Conservation (phyloP, 2,888 invertebrate species). For the Ceraclea dissimilis region DNA sequence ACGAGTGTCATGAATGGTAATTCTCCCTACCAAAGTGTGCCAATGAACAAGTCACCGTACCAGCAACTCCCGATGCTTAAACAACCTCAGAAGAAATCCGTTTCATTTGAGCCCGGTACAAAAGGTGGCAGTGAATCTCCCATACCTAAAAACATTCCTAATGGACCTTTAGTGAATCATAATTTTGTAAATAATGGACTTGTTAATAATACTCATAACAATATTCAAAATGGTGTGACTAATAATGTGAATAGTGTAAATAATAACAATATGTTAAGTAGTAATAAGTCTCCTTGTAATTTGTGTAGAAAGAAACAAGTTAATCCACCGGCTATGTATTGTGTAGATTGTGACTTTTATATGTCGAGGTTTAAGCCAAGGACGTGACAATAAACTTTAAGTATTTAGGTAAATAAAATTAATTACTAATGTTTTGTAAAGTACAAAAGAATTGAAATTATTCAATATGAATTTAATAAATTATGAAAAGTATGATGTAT, state of each 20-base stretch:
- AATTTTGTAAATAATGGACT: slow-evolving; percentile 7
- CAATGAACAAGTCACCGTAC: slow-evolving; percentile 45
- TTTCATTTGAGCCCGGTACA: slow-evolving; percentile 66
- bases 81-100: slow-evolving; percentile 56
- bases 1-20: slow-evolving; percentile 24
- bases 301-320: slow-evolving; percentile 82
- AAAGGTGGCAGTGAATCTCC: slow-evolving; percentile 56
- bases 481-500: not conserved
- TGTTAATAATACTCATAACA: slow-evolving; percentile 7
- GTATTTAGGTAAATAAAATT: not conserved
- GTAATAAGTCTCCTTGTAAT: slow-evolving; percentile 61
- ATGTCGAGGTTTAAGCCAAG: slow-evolving; percentile 76
- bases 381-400: slow-evolving; percentile 32
- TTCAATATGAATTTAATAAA: not conserved
- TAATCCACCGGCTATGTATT: slow-evolving; percentile 71
- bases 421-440: too few species aligned
- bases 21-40: slow-evolving; percentile 32
- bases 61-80: slow-evolving; percentile 57
- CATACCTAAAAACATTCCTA: slow-evolving; percentile 32
- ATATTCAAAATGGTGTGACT: slow-evolving; percentile 11
- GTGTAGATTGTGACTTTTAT: slow-evolving; percentile 87
- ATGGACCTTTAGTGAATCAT: not conserved
- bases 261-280: slow-evolving; percentile 19
- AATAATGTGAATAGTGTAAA: slow-evolving; percentile 30
- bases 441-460: not conserved